Evolutionary conservation across 1,140 invertebrate genomes (phyloP), one percentile per base, ranked within the genome.

Genomic region (Drosophila tani): DNA sequence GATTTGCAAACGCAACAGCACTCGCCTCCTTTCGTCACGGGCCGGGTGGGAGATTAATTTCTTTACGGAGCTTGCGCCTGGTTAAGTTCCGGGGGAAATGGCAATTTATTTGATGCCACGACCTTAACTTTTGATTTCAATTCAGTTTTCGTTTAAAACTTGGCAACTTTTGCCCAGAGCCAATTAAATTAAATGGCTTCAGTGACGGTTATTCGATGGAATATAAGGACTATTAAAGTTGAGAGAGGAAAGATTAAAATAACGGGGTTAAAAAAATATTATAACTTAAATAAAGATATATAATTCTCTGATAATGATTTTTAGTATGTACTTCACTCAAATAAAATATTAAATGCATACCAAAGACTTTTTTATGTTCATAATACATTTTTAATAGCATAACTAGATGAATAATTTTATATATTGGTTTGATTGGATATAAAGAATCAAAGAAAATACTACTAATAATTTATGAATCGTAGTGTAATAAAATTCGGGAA

Each of bases 31-130:
- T 45, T 29, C 1, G 19, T 11, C 17, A 35, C 11, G 17, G 53
- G 45, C n/a, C 29, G 45, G 55, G 19, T 29, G 41, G 55, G 70
- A 65, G 86, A 87, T 87, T 47, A 75, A 82, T 75, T 86, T 82
- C 68, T 64, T 79, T 63, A 51, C 53, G 35, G 19, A 79, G 59
- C 58, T 73, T 73, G 40, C 60, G 76, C 67, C 75, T 59, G 58
- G 75, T 73, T 79, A 79, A 58, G 55, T 64, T 47, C 59, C 21
- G 21, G 32, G 45, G 29, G 45, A 78, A 79, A 79, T 58, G 59
- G 67, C 76, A 77, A 78, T 79, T 79, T 64, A 71, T 73, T 79
- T 79, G 46, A 73, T 79, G 53, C 51, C 59, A 27, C 55, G 76
- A 56, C 75, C 76, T 71, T 79, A 65, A 79, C 50, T 65, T 71